These are phyloP conservation scores for Ceyx melanurus DNA, from an alignment of 2,113 vertebrate genomes.

Conservation along the genomic window DNA sequence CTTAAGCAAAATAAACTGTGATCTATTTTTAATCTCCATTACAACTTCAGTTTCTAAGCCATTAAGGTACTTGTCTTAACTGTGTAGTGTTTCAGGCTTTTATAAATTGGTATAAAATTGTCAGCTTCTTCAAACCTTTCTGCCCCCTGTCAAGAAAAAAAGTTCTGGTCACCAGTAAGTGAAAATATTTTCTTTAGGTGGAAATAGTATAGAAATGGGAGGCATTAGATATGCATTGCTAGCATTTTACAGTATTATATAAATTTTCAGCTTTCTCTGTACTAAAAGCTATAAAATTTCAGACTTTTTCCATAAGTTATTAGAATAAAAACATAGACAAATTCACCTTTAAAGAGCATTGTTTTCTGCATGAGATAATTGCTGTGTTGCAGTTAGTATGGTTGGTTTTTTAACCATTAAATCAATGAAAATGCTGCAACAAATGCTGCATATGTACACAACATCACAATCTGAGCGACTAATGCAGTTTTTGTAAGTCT, in stretches of 20 bases:
- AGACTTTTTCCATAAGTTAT: slow-evolving; percentile 36
- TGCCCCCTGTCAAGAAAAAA: slow-evolving; percentile 6
- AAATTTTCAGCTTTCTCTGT: slow-evolving; percentile 39
- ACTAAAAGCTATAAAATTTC: slow-evolving; percentile 55
- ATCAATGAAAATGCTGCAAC: slow-evolving; percentile 67
- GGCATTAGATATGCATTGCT: slow-evolving; percentile 56
- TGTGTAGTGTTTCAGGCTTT: slow-evolving; percentile 42
- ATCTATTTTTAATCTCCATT: slow-evolving; percentile 57
- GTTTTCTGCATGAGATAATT: slow-evolving; percentile 64
- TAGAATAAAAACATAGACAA: slow-evolving; percentile 53
- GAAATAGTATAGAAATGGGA: slow-evolving; percentile 51
- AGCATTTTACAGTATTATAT: slow-evolving; percentile 56
- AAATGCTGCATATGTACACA: slow-evolving; percentile 48
- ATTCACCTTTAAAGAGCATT: slow-evolving; percentile 62
- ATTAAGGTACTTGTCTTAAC: slow-evolving; percentile 51
- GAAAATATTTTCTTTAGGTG: slow-evolving; percentile 45
- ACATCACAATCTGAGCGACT: slow-evolving; percentile 65
- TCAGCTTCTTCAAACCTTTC: not conserved
- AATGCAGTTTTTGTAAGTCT: slow-evolving; percentile 76
- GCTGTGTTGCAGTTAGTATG: slow-evolving; percentile 45
- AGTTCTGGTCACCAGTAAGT: slow-evolving; percentile 56
- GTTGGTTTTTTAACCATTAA: slow-evolving; percentile 71
- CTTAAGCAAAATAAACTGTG: slow-evolving; percentile 54
- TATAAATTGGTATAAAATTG: slow-evolving; percentile 62
- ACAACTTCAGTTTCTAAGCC: slow-evolving; percentile 32